Base-by-base conservation (phyloP, 2,888 invertebrate genomes). In the Linyphia triangularis region DNA sequence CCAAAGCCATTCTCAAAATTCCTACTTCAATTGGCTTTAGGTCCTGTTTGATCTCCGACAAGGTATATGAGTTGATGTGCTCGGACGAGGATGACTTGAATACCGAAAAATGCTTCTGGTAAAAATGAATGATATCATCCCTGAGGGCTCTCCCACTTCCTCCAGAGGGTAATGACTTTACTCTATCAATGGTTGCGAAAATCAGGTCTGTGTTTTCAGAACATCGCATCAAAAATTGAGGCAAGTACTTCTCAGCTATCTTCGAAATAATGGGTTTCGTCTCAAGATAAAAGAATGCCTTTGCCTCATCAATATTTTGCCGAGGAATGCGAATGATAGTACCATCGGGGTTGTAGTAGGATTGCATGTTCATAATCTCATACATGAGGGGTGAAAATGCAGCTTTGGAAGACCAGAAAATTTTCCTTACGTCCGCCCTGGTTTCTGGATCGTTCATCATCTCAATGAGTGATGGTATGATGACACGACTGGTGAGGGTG, bases 341-440 rank as follows among this genome's bases (percentile, higher is more conserved):
- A 0, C 85, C 85, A 13, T 79, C 65, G 5, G 85, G 85, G 0
- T 79, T 65, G 9, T 33, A 1, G 37, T 51, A 86, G 19, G 26
- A 22, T 33, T 86, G 72, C 7, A 24, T 24, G 13, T 22, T 65
- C 26, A 79, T 2, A 26, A 79, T 33, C 3, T 86, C 85, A 2
- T 19, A 37, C 6, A 65, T n/a, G 9, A 86, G n/a, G 4, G 85
- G 79, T 2, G 73, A 22, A 57, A 57, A 73, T 16, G 79, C 51
- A 24, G 85, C 40, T 26, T 86, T 79, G 4, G 59, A 26, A 2
- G 79, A 79, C 72, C 79, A 65, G 51, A 72, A 67, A n/a, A 73
- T n/a, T 1, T 22, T 30, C 30, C 65, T 24, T 0, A 79, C 6
- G 33, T 79, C 57, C 37, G 65, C 65, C 16, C 7, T 28, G 7